Evolutionary conservation across 2,113 vertebrate species (phyloP), one percentile per base, ranked within the genome.

Genomic region (Melanostigma gelatinosum): DNA sequence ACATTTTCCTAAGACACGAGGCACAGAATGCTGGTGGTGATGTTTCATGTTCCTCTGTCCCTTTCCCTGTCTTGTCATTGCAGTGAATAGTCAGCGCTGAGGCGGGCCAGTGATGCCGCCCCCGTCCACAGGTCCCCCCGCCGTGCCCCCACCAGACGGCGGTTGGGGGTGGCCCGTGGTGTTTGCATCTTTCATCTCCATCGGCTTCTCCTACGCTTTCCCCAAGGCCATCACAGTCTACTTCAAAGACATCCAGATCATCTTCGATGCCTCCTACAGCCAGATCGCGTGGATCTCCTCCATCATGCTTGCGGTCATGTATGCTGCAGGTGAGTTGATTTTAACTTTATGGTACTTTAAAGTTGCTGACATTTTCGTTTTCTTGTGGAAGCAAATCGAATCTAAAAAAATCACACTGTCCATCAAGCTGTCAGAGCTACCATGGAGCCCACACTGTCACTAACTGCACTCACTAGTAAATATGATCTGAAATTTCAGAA

Each of bases 271-370:
- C 22, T 91, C 95, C 36, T 97, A 97, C 89, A 99, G 97, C 79
- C 92, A 99, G 91, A 95, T 98, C 52, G 97, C 97, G 1, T 98
- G 97, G 98, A 99, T 99, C 93, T 99, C 98, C 58, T 98, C 97
- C 0, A 99, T 99, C 89, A 99, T 99, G 97, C 91, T 99, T 18
- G 97, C 98, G 18, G 96, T 99, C 87, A 99, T 99, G 97, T 99
- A 99, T n/a, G 98, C 97, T 71, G 97, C 97, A 96, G 98, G 98
- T 99, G 95, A 96, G 95, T 62, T 20, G 27, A 0, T 75, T 65
- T 67, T n/a, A 24, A 5, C 20, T 58, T 61, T 4, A n/a, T 48
- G 29, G 63, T 1, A 8, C 20, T 63, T 54, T 29, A 24, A 62
- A 32, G 54, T 44, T 18, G 34, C 7, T 24, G 15, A 36, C 13